These are phyloP conservation scores for Pogonus chalceus DNA, from an alignment of 1,140 invertebrate species.

Conservation along the genomic window DNA sequence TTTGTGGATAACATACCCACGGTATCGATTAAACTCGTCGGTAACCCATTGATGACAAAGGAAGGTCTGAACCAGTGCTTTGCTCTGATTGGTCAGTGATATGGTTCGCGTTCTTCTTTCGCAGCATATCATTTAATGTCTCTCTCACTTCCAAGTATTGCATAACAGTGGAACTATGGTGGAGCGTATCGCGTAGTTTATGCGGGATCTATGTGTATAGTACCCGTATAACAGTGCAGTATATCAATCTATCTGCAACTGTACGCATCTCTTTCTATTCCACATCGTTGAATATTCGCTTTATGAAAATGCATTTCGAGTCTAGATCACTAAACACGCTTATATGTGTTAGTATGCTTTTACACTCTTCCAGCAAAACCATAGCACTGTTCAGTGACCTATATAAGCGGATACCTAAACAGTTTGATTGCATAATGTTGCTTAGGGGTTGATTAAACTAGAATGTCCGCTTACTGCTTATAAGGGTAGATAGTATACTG, in stretches of 20 bases:
- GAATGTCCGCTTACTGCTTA: not conserved
- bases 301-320: too few relatives aligned
- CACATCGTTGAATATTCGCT: too few relatives aligned
- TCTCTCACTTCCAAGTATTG: not conserved
- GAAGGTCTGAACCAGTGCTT: conserved; percentile 31
- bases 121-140: conserved; percentile 11
- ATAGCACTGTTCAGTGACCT: not conserved
- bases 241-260: too few relatives aligned
- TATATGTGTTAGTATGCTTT: conserved; percentile 13
- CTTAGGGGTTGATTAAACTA: not conserved
- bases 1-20: conserved; percentile 11
- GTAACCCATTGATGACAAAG: conserved; percentile 38
- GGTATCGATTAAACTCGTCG: conserved; percentile 25
- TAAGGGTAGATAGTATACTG: not conserved
- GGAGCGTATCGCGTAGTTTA: not conserved
- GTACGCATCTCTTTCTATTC: too few relatives aligned
- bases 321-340: too few relatives aligned
- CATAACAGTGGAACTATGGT: not conserved
- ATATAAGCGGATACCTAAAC: not conserved
- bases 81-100: conserved; percentile 29
- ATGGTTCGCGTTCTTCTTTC: conserved; percentile 26
- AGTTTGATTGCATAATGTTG: not conserved
- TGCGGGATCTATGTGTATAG: not conserved
- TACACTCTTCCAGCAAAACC: conserved; percentile 1
- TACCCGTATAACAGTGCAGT: not conserved